Evolutionary conservation across 2,888 invertebrate genomes (phyloP), one percentile per base, ranked within the genome.

Genomic region (Diaperis boleti): DNA sequence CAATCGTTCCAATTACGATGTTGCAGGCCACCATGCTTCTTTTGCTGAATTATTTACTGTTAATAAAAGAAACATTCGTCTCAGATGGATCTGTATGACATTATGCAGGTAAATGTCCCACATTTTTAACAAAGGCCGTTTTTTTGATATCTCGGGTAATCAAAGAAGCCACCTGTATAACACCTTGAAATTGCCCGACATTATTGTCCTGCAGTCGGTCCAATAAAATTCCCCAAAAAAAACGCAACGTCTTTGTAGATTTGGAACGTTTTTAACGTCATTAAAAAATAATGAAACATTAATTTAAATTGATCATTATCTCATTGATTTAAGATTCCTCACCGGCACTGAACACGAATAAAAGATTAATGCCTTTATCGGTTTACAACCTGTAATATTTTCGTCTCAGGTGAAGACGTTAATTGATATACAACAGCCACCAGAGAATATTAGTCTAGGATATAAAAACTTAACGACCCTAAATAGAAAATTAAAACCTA

Each of bases 351-450:
- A 41, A 20, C 22, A 42, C 15, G 31, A 50, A 39, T 54, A 37
- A 54, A 61, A 61, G 35, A 39, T 55, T 54, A 54, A 61, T 61
- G 37, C 47, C 13, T 61, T 61, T 55, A 61, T 61, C 55, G 55
- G 45, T 61, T 61, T 55, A 61, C 55, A 55, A 55, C 55, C 55
- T 47, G 31, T 50, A 39, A 47, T 55, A 47, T 61, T 55, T 54
- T 54, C 11, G 54, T 55, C 49, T 33, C 4, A 26, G 29, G 39
- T 49, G 52, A 55, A 49, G 55, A 55, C 59, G 22, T 54, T 59
- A 64, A 64, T 59, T 64, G 64, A 64, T 59, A 59, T 59, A 64
- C 59, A 59, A 62, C 26, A 11, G 33, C 45, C 64, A 64, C 56
- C 56, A 60, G 60, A 29, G 20, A 44, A 31, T 47, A 59, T 59